Evolutionary conservation across 2,888 invertebrate species (phyloP).

Genomic region (Octonoba sinensis): DNA sequence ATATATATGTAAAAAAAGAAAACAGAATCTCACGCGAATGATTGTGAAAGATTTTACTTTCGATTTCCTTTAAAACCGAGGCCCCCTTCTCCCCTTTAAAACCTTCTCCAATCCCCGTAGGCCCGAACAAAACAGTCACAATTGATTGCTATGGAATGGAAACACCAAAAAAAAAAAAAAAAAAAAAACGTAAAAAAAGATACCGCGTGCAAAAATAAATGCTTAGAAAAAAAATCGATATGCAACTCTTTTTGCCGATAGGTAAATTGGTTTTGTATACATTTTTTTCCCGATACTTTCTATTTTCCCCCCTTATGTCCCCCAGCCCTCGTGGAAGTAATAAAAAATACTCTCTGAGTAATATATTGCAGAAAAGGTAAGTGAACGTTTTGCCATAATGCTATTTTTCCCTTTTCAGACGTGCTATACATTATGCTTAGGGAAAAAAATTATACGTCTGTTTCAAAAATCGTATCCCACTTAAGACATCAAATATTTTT

Average conservation of each 20-base stretch:
- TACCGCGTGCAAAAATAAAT: constrained; percentile 8
- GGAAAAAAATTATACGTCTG: neutral
- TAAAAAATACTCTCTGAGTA: constrained; percentile 12
- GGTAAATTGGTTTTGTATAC: constrained; percentile 54
- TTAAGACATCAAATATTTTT: constrained; percentile 45
- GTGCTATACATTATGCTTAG: neutral
- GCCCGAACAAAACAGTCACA: constrained; percentile 46
- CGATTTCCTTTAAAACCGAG: constrained; percentile 58
- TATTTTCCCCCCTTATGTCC: neutral
- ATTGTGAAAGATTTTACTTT: constrained; percentile 63
- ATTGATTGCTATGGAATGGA: constrained; percentile 54
- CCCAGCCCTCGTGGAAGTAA: neutral
- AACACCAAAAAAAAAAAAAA: constrained; percentile 25
- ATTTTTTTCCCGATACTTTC: constrained; percentile 14
- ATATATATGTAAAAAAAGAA: constrained; percentile 6
- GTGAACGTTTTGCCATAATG: constrained; percentile 33
- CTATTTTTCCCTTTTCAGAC: constrained; percentile 22
- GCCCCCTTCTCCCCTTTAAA: neutral
- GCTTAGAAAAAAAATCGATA: constrained; percentile 28
- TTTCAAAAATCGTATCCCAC: constrained; percentile 8
- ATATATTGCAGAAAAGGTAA: constrained; percentile 27
- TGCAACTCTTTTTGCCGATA: constrained; percentile 30
- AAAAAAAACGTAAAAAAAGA: constrained; percentile 8
- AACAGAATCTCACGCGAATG: constrained; percentile 19
- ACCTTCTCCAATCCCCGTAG: constrained; percentile 17